Evolutionary conservation across 2,113 vertebrate genomes (phyloP).

Genomic region (Epinephelus moara): DNA sequence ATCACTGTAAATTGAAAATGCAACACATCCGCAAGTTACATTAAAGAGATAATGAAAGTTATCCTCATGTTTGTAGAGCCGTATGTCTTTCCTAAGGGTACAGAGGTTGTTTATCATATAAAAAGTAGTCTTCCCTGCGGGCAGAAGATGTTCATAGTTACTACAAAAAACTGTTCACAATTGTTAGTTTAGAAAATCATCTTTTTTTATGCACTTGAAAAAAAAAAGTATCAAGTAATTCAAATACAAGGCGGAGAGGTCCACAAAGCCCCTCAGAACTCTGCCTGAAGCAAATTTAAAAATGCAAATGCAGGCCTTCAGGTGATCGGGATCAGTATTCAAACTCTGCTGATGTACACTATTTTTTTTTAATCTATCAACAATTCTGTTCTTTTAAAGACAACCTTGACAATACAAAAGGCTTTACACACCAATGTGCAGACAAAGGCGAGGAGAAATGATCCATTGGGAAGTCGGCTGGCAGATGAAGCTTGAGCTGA

Average conservation of each 20-base stretch:
- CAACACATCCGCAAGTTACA: not conserved
- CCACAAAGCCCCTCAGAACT: conserved; percentile 16
- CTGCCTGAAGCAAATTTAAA: conserved; percentile 56
- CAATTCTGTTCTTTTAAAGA: conserved; percentile 37
- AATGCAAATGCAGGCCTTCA: conserved; percentile 62
- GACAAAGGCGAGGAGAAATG: conserved; percentile 43
- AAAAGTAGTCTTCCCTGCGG: conserved; percentile 50
- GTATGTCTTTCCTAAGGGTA: conserved; percentile 22
- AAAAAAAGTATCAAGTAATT: conserved; percentile 41
- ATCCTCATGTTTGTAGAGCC: not conserved
- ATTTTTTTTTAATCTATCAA: conserved; percentile 54
- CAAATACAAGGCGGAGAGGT: conserved; percentile 21
- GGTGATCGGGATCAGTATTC: conserved; percentile 42
- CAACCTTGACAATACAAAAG: conserved; percentile 59
- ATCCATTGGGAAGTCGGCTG: conserved; percentile 51
- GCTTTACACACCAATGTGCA: conserved; percentile 35
- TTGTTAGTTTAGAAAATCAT: conserved; percentile 48
- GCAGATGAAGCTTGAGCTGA: conserved; percentile 57
- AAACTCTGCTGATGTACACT: conserved; percentile 13
- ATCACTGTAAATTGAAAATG: conserved; percentile 11
- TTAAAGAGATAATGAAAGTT: conserved; percentile 41
- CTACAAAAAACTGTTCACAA: conserved; percentile 27
- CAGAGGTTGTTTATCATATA: conserved; percentile 37
- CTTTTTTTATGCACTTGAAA: conserved; percentile 31
- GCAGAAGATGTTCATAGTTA: conserved; percentile 33